Evolutionary conservation across 2,113 vertebrate genomes (phyloP), one percentile per base, ranked within the genome.

Genomic region (Chinchilla lanigera): DNA sequence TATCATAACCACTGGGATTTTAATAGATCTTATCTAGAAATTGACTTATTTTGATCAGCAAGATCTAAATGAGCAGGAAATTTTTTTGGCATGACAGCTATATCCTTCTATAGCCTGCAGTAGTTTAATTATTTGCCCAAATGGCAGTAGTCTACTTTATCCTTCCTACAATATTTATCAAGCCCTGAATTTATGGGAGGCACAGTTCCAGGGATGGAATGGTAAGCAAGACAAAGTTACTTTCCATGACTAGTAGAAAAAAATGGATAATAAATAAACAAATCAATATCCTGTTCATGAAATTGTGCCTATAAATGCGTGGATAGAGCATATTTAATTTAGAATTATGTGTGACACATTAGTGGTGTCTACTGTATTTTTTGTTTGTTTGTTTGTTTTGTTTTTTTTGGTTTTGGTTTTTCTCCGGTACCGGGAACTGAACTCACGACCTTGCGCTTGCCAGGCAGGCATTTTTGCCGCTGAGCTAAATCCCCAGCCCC

Each of bases 1-100:
- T 89, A 75, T 93, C 82, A 94, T 67, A 86, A 80, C 58, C 58
- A 73, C 13, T 83, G 78, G 35, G 19, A 81, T 87, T 67, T 92
- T 85, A 95, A 88, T 50, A 75, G 24, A 94, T 89, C n/a, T 97
- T 93, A 89, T 91, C 73, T 89, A 93, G 91, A 91, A 96, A 93
- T 78, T 75, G 71, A 91, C 38, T 96, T 90, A 73, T 67, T 80
- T 94, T 97, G 60, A 89, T 82, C 60, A 88, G 54, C 73, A 94
- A 93, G 50, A 65, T 77, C 85, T 56, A 96, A 94, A 56, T 3
- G 22, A 89, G 8, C 11, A 94, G 20, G 63, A 54, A 56, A 78
- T 5, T 26, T 26, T 86, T 95, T 94, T 94, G 89, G 52, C 26
- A 38, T 88, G 67, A 92, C 50, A 84, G 58, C 7, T 92, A 73